These are phyloP conservation scores for Gymnothorax reevesii DNA, from an alignment of 2,797 vertebrate genomes.

Conservation along the genomic window DNA sequence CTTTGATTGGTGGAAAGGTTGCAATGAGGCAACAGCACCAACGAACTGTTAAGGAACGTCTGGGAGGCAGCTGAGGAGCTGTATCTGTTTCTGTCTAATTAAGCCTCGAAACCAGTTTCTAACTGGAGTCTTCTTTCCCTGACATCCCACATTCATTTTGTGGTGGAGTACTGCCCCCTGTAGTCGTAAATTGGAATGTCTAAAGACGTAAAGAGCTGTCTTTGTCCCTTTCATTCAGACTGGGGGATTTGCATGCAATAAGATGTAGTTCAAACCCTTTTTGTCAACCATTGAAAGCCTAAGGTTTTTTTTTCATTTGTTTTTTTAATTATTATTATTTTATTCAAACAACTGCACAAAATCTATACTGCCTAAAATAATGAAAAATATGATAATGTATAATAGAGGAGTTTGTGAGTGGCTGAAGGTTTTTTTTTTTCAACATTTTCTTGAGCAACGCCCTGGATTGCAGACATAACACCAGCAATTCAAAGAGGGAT, in stretches of 20 bases:
- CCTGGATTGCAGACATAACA: neutral
- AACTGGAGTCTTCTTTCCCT: constrained; percentile 62
- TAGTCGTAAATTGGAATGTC: constrained; percentile 50
- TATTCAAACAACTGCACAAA: neutral
- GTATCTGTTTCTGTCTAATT: constrained; percentile 84
- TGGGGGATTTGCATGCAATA: neutral
- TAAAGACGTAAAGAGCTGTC: neutral
- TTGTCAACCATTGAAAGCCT: neutral
- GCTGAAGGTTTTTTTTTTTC: neutral
- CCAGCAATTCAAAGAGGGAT: neutral
- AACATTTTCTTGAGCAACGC: neutral
- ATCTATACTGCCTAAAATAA: neutral
- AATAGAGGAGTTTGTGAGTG: neutral
- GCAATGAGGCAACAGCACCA: constrained; percentile 71
- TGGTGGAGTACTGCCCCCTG: constrained; percentile 83
- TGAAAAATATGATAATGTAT: no score
- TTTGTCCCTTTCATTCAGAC: constrained; percentile 15
- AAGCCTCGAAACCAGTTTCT: constrained; percentile 75
- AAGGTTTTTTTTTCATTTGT: neutral
- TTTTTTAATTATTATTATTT: neutral
- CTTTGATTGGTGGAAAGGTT: constrained; percentile 67
- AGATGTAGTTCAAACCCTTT: neutral
- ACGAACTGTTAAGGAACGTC: constrained; percentile 75
- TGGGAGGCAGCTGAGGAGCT: constrained; percentile 77
- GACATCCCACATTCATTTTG: constrained; percentile 52